phyloP scores from a whole-genome alignment of 2,888 invertebrate genomes.

The Amphipoea lucens region DNA sequence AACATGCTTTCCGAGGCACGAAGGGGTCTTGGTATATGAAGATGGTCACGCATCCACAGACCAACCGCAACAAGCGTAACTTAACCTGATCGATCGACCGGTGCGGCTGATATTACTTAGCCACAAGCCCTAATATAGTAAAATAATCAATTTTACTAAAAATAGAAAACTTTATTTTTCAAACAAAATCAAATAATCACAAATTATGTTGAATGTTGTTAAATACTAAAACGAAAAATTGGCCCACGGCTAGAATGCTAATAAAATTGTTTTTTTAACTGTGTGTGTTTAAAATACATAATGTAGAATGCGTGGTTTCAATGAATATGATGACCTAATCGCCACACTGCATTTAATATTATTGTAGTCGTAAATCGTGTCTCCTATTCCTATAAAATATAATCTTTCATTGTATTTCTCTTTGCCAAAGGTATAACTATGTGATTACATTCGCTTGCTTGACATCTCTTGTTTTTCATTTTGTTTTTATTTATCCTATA shows the following conservation, averaged over 20 bases:
- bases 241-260: neutral
- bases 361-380: slow-evolving; percentile 18
- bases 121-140: too few relatives aligned
- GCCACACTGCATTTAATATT: slow-evolving; percentile 5
- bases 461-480: slow-evolving; percentile 2
- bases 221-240: neutral
- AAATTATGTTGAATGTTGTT: neutral
- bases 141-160: too few relatives aligned
- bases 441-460: slow-evolving; percentile 41
- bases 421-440: slow-evolving; percentile 30
- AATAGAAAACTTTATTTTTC: too few relatives aligned
- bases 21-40: too few relatives aligned
- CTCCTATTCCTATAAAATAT: slow-evolving; percentile 10
- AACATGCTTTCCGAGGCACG: too few relatives aligned
- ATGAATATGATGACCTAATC: neutral
- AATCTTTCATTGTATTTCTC: slow-evolving; percentile 23
- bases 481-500: neutral
- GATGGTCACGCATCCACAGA: too few relatives aligned
- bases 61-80: too few relatives aligned
- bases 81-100: too few relatives aligned
- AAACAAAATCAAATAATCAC: neutral
- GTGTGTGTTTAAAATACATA: neutral
- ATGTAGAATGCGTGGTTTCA: neutral
- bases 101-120: too few relatives aligned
- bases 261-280: neutral